phyloP scores from a whole-genome alignment of 2,888 invertebrate genomes.

The Oxystoma pomonae region DNA sequence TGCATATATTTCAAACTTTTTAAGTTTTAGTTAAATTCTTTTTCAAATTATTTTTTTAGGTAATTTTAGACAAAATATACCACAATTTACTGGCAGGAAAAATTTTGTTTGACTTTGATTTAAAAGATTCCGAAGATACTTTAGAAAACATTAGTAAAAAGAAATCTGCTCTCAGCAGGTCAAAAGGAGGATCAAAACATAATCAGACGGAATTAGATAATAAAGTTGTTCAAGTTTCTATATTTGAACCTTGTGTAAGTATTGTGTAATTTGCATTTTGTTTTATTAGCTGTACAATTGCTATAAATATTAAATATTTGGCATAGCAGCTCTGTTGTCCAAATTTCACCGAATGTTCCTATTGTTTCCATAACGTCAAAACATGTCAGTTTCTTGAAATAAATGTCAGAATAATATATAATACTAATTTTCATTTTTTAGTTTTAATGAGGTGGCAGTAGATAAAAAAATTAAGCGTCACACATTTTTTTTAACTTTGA shows the following conservation, averaged over 20 bases:
- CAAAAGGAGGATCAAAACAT: slow-evolving; percentile 2
- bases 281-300: too few species aligned
- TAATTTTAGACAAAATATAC: slow-evolving; percentile 50
- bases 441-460: too few species aligned
- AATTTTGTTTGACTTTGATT: slow-evolving; percentile 70
- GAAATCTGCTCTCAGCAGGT: slow-evolving; percentile 47
- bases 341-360: too few species aligned
- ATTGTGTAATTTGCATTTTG: too few species aligned
- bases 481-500: too few species aligned
- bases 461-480: too few species aligned
- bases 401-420: too few species aligned
- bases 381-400: too few species aligned
- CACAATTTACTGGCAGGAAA: slow-evolving; percentile 60
- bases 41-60: slow-evolving; percentile 18
- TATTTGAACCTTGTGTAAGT: slow-evolving; percentile 52
- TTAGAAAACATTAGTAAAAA: slow-evolving; percentile 62
- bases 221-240: slow-evolving; percentile 59
- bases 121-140: slow-evolving; percentile 58
- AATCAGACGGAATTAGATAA: slow-evolving; percentile 44
- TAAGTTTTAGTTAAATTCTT: background rate
- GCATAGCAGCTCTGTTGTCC: too few species aligned
- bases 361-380: too few species aligned
- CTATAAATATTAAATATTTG: too few species aligned
- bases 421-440: too few species aligned
- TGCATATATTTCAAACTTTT: slow-evolving; percentile 2